phyloP scores from a whole-genome alignment of 2,113 vertebrate species.

The Panthera leo region DNA sequence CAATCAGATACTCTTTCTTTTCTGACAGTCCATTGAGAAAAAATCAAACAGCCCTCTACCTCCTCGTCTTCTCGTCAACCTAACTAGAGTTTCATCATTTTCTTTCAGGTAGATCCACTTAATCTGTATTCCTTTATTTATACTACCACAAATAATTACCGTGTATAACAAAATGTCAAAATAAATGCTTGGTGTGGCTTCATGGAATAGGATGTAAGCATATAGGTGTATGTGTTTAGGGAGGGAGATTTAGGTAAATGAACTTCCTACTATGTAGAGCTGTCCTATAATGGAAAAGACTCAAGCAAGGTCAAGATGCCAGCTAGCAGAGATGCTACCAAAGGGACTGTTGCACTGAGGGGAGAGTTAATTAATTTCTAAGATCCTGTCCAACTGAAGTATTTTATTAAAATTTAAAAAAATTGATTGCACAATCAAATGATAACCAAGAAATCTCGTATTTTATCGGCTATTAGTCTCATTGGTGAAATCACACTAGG shows the following conservation, averaged over 20 bases:
- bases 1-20: not conserved
- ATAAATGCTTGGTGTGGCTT: not conserved
- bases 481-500: not conserved
- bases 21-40: not conserved
- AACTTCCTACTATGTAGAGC: not conserved
- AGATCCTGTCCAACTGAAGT: not conserved
- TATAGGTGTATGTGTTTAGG: not conserved
- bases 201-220: not conserved
- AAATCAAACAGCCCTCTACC: not conserved
- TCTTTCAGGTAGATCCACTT: not conserved
- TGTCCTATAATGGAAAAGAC: not conserved
- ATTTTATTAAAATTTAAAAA: not conserved
- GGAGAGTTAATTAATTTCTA: not conserved
- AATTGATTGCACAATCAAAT: not conserved
- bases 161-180: not conserved
- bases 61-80: not conserved
- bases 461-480: not conserved
- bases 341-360: not conserved
- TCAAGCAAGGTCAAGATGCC: not conserved
- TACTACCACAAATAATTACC: not conserved
- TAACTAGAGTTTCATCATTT: not conserved
- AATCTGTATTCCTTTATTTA: slow-evolving; percentile 20
- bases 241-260: not conserved
- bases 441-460: not conserved
- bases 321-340: not conserved